A percentile compares a stretch with the other conserved stretches of the same genome.
phyloP scores from a whole-genome alignment of 2,113 vertebrate species.

The Paramormyrops kingsleyae region DNA sequence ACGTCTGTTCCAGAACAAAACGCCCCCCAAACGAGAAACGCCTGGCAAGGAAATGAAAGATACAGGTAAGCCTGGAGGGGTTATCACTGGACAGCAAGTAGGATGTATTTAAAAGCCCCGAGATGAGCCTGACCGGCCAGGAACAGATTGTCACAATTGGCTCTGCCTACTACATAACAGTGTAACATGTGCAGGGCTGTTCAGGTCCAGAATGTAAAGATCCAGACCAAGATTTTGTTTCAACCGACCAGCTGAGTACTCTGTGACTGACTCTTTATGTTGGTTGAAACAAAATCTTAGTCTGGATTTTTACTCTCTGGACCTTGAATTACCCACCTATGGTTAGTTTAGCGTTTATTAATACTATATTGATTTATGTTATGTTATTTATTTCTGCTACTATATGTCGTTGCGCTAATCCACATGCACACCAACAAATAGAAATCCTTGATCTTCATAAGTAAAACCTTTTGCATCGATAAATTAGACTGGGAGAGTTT shows the following conservation, averaged over 20 bases:
- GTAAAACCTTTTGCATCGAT: not conserved
- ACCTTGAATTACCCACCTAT: not conserved
- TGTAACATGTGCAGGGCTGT: not conserved
- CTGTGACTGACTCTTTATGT: not conserved
- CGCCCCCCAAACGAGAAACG: constrained; percentile 20
- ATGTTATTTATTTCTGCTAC: not conserved
- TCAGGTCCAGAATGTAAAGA: not conserved
- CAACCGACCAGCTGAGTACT: not conserved
- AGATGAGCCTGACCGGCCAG: not conserved
- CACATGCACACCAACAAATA: not conserved
- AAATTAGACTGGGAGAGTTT: not conserved
- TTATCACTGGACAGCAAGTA: not conserved
- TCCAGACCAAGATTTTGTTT: not conserved
- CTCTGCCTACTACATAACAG: not conserved
- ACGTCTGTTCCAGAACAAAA: constrained; percentile 34
- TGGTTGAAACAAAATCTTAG: not conserved
- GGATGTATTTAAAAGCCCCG: not conserved
- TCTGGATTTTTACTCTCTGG: not conserved
- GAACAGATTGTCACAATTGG: not conserved
- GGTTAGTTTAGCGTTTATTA: not conserved
- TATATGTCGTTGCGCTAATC: not conserved
- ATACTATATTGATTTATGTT: not conserved
- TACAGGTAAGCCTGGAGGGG: constrained; percentile 41
- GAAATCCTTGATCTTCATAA: not conserved
- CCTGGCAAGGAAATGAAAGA: constrained; percentile 12